phyloP scores from a whole-genome alignment of 2,888 invertebrate species.

The Nebria salina region DNA sequence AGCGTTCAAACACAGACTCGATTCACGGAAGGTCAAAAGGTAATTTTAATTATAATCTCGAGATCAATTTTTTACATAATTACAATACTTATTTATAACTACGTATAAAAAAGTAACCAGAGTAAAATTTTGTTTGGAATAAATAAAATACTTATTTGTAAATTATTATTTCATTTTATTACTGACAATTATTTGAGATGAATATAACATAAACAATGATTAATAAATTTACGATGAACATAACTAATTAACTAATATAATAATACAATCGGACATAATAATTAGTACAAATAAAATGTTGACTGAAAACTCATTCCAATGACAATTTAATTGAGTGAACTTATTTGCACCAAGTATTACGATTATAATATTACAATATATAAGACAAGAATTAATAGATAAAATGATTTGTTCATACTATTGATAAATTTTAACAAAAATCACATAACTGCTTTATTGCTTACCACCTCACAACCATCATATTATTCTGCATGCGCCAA shows the following conservation, averaged over 20 bases:
- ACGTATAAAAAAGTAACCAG: too few relatives aligned
- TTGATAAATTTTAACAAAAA: slow-evolving; percentile 20
- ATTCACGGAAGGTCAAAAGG: too few relatives aligned
- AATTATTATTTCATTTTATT: slow-evolving; percentile 20
- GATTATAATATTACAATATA: slow-evolving; percentile 3
- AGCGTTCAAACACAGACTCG: too few relatives aligned
- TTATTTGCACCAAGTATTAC: neutral
- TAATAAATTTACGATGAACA: slow-evolving; percentile 41
- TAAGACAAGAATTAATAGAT: slow-evolving; percentile 10
- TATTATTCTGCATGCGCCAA: slow-evolving; percentile 26
- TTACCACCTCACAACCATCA: slow-evolving; percentile 36
- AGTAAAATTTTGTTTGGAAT: too few relatives aligned
- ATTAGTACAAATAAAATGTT: slow-evolving; percentile 44
- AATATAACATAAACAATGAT: slow-evolving; percentile 42
- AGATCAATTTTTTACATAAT: too few relatives aligned
- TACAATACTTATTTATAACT: too few relatives aligned
- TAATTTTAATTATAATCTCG: too few relatives aligned
- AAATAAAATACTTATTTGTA: too few relatives aligned
- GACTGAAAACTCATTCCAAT: slow-evolving; percentile 31
- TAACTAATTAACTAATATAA: slow-evolving; percentile 10
- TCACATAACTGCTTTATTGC: slow-evolving; percentile 45
- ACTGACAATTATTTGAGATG: slow-evolving; percentile 42
- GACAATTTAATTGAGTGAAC: slow-evolving; percentile 27
- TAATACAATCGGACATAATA: slow-evolving; percentile 40
- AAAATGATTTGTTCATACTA: slow-evolving; percentile 33